Base-by-base conservation (phyloP, 2,113 vertebrate genomes). In the Ranitomeya imitator region DNA sequence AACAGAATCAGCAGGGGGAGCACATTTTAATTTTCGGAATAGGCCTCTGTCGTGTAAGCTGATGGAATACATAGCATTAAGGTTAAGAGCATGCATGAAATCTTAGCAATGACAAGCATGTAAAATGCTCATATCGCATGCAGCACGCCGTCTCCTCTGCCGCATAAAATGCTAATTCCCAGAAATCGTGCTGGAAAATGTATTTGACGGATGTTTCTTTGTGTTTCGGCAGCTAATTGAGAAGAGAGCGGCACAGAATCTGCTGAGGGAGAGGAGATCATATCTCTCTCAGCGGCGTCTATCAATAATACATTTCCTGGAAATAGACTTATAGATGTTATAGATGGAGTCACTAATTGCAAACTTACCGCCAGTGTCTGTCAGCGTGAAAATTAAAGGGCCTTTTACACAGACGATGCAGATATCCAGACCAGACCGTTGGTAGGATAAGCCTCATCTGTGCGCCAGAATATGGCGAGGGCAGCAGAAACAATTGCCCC, bases 61-160 rank as follows among this genome's bases (percentile, higher is more conserved):
- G 54, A 59, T 19, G 37, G 57, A 18, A 59, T 37, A 37, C 26
- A 60, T 61, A 19, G n/a, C 55, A 59, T 83, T 83, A 10, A 52
- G 60, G 61, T 83, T 52, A 83, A 52, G 52, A 51, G 81, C 81
- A 52, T 23, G 11, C 16, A 63, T 82, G 60, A 83, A 65, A 52
- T 7, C n/a, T 52, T 54, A 61, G 79, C 11, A 61, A 60, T 61
- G 79, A 21, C 31, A 63, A 9, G 26, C 10, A 63, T 21, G 8
- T 63, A 19, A 65, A 83, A 61, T 83, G 37, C 61, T 63, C 81
- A 80, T 80, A 23, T 80, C 10, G 55, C 60, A 80, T 80, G n/a
- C 79, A 60, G 26, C 13, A 8, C 14, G 14, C 55, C 14, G 23
- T 80, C 79, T 37, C 12, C 57, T 31, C 55, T 9, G 4, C 45